Evolutionary conservation across 1,140 invertebrate species (phyloP).

Genomic region (Drosophila dunni): DNA sequence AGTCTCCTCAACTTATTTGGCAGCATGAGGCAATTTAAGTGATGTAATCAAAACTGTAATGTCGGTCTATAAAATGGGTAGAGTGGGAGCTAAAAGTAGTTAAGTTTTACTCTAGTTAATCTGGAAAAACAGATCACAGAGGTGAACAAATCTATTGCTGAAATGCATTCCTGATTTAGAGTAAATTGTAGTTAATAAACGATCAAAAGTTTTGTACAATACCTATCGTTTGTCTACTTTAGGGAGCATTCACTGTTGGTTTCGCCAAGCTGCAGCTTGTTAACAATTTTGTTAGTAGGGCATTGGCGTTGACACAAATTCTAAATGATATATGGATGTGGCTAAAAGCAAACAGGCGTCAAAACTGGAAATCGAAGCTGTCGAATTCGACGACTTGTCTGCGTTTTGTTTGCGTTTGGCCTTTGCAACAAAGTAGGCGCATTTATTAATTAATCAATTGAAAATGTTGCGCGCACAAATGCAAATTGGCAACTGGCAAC

Average conservation of each 20-base stretch:
- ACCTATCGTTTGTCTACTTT: not conserved
- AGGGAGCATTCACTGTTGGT: slow-evolving; percentile 1
- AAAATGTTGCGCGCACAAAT: slow-evolving; percentile 46
- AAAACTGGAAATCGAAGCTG: slow-evolving; percentile 3
- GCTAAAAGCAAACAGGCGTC: slow-evolving; percentile 24
- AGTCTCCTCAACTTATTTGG: slow-evolving; percentile 25
- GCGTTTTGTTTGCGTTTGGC: slow-evolving; percentile 3
- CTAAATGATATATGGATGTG: slow-evolving; percentile 10
- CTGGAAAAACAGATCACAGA: not conserved
- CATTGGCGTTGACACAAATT: slow-evolving; percentile 41
- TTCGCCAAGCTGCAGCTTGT: not conserved
- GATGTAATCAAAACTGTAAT: slow-evolving; percentile 5
- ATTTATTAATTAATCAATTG: slow-evolving; percentile 52
- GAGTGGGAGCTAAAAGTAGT: not conserved
- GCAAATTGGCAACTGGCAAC: slow-evolving; percentile 39
- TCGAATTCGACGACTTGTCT: slow-evolving; percentile 28
- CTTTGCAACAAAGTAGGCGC: slow-evolving; percentile 47
- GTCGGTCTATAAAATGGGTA: not conserved
- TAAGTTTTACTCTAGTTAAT: not conserved
- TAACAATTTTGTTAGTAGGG: slow-evolving; percentile 21
- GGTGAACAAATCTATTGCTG: not conserved
- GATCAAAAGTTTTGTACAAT: no score
- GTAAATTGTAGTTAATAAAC: no score
- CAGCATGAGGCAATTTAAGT: slow-evolving; percentile 14
- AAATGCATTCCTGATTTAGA: no score